A percentile compares a stretch with the other conserved stretches of the same genome.
These are phyloP conservation scores for Drosophila melanocephala DNA, from an alignment of 2,888 invertebrate genomes.

Conservation along the genomic window DNA sequence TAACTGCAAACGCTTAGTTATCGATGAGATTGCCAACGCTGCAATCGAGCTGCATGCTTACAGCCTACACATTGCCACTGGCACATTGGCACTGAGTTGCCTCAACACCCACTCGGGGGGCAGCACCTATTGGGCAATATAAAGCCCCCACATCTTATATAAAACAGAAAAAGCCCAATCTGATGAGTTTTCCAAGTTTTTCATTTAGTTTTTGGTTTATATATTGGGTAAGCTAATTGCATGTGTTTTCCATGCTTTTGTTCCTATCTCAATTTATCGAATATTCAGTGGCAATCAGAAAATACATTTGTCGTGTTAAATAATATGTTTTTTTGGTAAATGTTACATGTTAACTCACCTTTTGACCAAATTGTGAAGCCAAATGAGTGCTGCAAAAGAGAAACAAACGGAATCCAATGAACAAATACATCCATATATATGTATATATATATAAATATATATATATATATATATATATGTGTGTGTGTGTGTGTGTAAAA, in stretches of 20 bases:
- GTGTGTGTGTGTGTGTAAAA: slow-evolving; percentile 6
- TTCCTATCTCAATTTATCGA: neutral
- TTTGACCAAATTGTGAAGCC: slow-evolving; percentile 10
- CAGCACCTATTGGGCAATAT: neutral
- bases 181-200: neutral
- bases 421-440: neutral
- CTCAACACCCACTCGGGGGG: neutral
- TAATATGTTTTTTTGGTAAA: neutral
- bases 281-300: neutral
- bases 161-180: neutral
- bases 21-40: slow-evolving; percentile 48
- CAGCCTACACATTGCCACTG: neutral
- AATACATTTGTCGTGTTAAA: neutral
- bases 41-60: slow-evolving; percentile 28
- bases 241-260: neutral
- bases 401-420: slow-evolving; percentile 8
- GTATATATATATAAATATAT: neutral
- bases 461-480: neutral
- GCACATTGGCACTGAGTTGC: neutral
- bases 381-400: slow-evolving; percentile 11
- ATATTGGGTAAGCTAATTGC: neutral
- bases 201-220: neutral
- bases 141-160: neutral
- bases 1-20: slow-evolving; percentile 11
- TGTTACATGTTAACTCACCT: slow-evolving; percentile 37